Evolutionary conservation across 2,113 vertebrate species (phyloP), one percentile per base, ranked within the genome.

Genomic region (Pseudopodoces humilis): DNA sequence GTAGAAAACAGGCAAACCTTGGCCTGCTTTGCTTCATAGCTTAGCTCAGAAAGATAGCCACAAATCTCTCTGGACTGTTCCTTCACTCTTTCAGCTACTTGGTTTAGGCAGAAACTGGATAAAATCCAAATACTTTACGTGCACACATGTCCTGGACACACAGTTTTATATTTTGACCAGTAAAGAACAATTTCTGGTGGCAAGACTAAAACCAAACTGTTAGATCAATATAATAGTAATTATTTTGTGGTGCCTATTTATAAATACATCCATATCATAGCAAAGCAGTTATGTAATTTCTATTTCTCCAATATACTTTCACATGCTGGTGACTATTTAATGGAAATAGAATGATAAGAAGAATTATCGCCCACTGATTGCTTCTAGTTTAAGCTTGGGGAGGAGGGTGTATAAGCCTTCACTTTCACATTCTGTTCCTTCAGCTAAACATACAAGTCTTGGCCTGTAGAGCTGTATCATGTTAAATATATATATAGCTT

Each of bases 401-500:
- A 96, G 94, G 96, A 97, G 81, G 60, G 27, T 56, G 75, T 70
- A 63, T 92, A 82, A 96, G 86, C 53, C 87, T 91, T 93, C 79
- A 53, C 39, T 77, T 90, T 94, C 58, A 92, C 92, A 90, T 90
- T 88, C 89, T 92, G 59, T 92, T 83, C 85, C 76, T 90, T 82
- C 77, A 76, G 65, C 95, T 80, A 87, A 86, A 89, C 95, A 92
- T 95, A 82, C 90, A 97, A 80, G 95, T 91, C 96, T 95, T 79
- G 94, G 63, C 95, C 85, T 76, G 74, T 95, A 71, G 91, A 90
- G 92, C 80, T 83, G 74, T 97, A 94, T 95, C 89, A 94, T 83
- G 59, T 93, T 96, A 94, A 96, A 96, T 96, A 89, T 97, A 95
- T 97, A 96, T 97, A 95, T 95, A 98, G 97, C 94, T 96, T 93